Base-by-base conservation (phyloP, 2,888 invertebrate genomes). In the Tachystola acroxantha region DNA sequence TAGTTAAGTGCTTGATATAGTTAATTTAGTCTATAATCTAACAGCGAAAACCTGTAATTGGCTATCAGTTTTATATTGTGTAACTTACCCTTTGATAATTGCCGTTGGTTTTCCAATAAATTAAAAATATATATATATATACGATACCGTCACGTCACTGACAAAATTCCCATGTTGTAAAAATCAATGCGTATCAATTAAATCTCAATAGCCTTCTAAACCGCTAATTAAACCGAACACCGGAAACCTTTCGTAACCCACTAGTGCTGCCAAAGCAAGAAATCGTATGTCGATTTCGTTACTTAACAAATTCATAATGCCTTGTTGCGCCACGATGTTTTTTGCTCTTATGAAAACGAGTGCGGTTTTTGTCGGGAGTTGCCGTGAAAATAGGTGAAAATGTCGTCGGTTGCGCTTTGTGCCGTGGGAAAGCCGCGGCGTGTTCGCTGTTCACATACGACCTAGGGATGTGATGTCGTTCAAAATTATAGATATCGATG, bases 381-480 rank as follows among this genome's bases (percentile, higher is more conserved):
- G 57, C 48, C 68, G 72, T 58, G 72, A 74, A 85, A 79, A 80
- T 75, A 64, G 76, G 80, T 81, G 81, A 81, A 80, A 82, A 82
- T 68, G 67, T 57, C 56, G 53, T 48, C 49, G 37, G 51, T 27
- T 46, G 47, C 47, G 60, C 64, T 66, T 64, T 69, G 66, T 64
- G 57, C 40, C 77, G 81, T 85, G 84, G 62, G 85, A 85, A 75
- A 57, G 50, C 49, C 48, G 40, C 43, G 40, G 43, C 39, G 45
- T 22, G 54, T 48, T 44, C 45, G 61, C 65, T 73, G 53, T 56
- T 59, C 53, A 42, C 56, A 63, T 64, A 64, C 52, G 46, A 36
- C 34, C 16, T 66, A 73, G 74, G 62, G 70, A 51, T 53, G 68
- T 29, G 40, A 38, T 19, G 2, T 1, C 32, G 10, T 35, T 34